Conservation (phyloP, 2,113 vertebrate species). For the Bubo bubo region DNA sequence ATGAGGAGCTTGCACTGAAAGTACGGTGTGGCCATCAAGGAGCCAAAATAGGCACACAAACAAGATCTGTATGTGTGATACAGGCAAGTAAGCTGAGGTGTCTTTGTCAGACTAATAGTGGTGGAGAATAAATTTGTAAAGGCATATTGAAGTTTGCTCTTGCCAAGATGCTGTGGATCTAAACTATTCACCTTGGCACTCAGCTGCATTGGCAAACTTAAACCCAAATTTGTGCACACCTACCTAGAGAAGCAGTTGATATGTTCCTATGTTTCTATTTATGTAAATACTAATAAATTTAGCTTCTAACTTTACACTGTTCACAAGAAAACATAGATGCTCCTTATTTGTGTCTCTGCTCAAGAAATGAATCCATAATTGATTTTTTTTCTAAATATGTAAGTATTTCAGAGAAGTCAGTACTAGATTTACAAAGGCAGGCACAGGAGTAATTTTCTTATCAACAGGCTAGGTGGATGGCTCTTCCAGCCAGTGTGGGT, state of each 20-base stretch:
- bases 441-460: not conserved
- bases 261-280: not conserved
- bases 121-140: not conserved
- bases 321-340: not conserved
- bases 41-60: not conserved
- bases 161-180: not conserved
- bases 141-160: not conserved
- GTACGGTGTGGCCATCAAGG: not conserved
- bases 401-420: not conserved
- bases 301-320: not conserved
- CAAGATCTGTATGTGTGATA: not conserved
- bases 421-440: not conserved
- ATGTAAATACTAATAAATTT: not conserved
- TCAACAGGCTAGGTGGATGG: not conserved
- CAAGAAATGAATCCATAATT: not conserved
- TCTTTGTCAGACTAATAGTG: not conserved
- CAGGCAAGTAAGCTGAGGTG: not conserved
- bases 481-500: not conserved
- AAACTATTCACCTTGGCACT: not conserved
- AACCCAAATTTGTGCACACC: not conserved
- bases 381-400: not conserved
- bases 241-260: not conserved
- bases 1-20: not conserved
- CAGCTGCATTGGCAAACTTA: not conserved
- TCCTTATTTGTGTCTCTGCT: not conserved